Evolutionary conservation across 2,888 invertebrate species (phyloP).

Genomic region (Stratiomys singularior): DNA sequence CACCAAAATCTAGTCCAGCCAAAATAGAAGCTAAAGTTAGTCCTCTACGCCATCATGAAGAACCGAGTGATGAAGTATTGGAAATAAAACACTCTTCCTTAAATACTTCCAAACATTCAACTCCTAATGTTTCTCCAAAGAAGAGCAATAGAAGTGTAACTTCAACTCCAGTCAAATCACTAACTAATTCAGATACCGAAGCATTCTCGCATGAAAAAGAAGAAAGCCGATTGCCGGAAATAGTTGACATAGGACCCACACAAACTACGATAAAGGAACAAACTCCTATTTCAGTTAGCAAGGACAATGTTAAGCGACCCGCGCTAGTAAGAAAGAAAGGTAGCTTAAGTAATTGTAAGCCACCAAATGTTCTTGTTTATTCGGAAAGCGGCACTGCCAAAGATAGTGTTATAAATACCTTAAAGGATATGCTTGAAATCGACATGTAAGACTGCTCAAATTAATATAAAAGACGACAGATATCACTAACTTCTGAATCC

Average conservation of each 20-base stretch:
- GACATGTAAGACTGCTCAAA: conserved; percentile 70
- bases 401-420: conserved; percentile 77
- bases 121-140: conserved; percentile 40
- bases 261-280: conserved; percentile 4
- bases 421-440: conserved; percentile 75
- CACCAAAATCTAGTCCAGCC: conserved; percentile 53
- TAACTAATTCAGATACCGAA: background rate
- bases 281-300: conserved; percentile 51
- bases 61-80: conserved; percentile 48
- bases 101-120: conserved; percentile 44
- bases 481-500: background rate
- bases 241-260: background rate
- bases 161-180: background rate
- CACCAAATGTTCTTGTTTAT: conserved; percentile 83
- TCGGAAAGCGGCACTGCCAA: conserved; percentile 80
- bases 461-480: background rate
- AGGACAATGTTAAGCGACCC: conserved; percentile 57
- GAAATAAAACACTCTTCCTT: conserved; percentile 27
- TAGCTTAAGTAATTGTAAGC: conserved; percentile 69
- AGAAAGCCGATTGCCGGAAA: conserved; percentile 10
- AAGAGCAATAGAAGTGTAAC: conserved; percentile 35
- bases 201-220: background rate
- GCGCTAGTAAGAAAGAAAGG: conserved; percentile 61
- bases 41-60: conserved; percentile 52
- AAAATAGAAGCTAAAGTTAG: conserved; percentile 54